These are phyloP conservation scores for Megaceryle torquata DNA, from an alignment of 2,113 vertebrate genomes.

Conservation along the genomic window DNA sequence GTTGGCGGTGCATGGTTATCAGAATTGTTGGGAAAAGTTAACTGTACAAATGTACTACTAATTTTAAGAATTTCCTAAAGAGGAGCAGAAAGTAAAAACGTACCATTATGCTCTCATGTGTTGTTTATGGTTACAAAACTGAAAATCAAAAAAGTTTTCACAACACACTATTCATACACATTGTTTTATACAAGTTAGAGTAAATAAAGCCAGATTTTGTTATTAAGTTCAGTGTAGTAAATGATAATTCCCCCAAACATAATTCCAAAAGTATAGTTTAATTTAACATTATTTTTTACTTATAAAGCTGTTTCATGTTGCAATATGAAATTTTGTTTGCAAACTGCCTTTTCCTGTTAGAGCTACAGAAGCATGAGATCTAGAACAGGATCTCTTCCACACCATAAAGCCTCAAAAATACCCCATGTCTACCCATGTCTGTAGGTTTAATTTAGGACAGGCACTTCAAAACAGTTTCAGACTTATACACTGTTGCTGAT, in stretches of 20 bases:
- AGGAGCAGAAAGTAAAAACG: neutral
- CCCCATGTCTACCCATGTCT: neutral
- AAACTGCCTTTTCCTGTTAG: neutral
- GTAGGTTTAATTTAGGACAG: neutral
- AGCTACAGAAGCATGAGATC: neutral
- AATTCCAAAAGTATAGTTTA: neutral
- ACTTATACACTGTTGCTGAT: neutral
- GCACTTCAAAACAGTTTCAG: neutral
- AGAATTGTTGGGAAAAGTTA: neutral
- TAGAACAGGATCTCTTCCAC: neutral
- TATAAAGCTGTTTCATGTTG: neutral
- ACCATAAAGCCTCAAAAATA: neutral
- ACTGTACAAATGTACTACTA: neutral
- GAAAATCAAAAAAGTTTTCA: neutral
- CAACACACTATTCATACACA: neutral
- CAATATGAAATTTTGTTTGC: neutral
- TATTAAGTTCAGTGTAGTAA: neutral
- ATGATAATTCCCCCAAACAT: neutral
- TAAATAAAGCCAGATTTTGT: neutral
- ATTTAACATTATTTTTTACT: neutral
- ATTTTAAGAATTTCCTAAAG: neutral
- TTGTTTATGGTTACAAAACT: neutral
- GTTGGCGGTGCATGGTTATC: neutral
- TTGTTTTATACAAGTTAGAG: neutral
- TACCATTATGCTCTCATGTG: neutral